Conservation (phyloP, 2,888 invertebrate genomes). For the Pterobdella sp. region DNA sequence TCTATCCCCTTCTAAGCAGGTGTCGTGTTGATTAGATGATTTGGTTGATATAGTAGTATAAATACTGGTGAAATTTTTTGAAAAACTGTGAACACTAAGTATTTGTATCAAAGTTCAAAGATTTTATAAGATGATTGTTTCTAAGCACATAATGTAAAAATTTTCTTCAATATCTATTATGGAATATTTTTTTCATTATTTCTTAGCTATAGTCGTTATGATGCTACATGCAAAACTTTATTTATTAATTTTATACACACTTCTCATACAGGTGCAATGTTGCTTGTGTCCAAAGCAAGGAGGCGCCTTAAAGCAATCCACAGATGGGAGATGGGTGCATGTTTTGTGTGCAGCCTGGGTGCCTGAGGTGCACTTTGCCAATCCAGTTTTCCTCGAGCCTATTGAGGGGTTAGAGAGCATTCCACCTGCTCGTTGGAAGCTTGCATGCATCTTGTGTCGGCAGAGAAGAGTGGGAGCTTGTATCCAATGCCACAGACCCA, state of each 20-base stretch:
- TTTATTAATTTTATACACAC: neutral
- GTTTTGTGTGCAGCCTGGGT: conserved; percentile 98
- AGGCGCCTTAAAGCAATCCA: conserved; percentile 96
- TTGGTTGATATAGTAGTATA: no score
- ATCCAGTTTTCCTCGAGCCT: conserved; percentile 91
- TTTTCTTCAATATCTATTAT: neutral
- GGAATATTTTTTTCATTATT: neutral
- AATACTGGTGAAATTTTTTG: no score
- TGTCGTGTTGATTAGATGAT: no score
- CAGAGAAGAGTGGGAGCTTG: conserved; percentile 72
- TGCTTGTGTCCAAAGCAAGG: conserved; percentile 92
- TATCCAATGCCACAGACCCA: conserved; percentile 91
- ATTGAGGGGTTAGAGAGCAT: conserved; percentile 86
- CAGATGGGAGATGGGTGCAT: conserved; percentile 90
- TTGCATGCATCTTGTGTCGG: conserved; percentile 91
- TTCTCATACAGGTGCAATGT: conserved; percentile 83
- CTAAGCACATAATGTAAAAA: no score
- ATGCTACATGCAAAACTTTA: neutral
- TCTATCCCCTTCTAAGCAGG: conserved; percentile 84
- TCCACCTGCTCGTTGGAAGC: conserved; percentile 85
- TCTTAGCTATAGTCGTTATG: neutral
- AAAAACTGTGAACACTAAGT: no score
- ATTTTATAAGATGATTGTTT: no score
- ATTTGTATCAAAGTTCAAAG: no score
- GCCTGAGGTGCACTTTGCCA: conserved; percentile 83